phyloP scores from a whole-genome alignment of 2,888 invertebrate species.

The Choristoneura rosaceana region DNA sequence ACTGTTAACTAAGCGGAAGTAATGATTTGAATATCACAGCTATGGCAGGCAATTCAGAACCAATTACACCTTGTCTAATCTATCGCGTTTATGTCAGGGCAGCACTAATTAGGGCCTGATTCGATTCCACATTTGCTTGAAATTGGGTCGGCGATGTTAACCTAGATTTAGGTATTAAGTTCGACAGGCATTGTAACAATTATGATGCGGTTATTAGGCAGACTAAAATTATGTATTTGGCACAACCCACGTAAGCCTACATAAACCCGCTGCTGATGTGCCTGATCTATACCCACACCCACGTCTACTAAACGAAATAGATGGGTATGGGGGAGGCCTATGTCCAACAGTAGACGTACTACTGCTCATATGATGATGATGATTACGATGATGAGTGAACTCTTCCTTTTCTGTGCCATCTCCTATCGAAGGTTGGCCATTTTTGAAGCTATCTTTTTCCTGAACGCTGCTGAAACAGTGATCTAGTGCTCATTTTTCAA shows the following conservation, averaged over 20 bases:
- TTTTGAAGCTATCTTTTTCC: too few species aligned
- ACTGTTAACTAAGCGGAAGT: slow-evolving; percentile 6
- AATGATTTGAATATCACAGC: slow-evolving; percentile 7
- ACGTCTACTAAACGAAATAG: too few species aligned
- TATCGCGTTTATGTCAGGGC: slow-evolving; percentile 32
- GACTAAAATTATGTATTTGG: not conserved
- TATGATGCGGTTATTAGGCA: slow-evolving; percentile 6
- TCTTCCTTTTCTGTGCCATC: too few species aligned
- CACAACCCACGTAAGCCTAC: not conserved
- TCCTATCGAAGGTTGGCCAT: too few species aligned
- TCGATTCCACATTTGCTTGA: slow-evolving; percentile 29
- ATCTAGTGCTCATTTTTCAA: too few species aligned
- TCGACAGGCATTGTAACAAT: slow-evolving; percentile 24
- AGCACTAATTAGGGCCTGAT: slow-evolving; percentile 26
- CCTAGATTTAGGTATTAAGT: slow-evolving; percentile 21
- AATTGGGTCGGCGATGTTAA: slow-evolving; percentile 33
- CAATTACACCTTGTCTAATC: slow-evolving; percentile 22
- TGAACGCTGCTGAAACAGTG: too few species aligned
- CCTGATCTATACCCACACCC: too few species aligned
- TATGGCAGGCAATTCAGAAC: not conserved
- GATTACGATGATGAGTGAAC: too few species aligned
- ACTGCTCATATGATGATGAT: too few species aligned
- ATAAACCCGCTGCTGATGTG: not conserved
- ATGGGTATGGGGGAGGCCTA: too few species aligned
- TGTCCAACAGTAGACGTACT: too few species aligned